These are phyloP conservation scores for Schizaphis graminum DNA, from an alignment of 2,888 invertebrate species.

Conservation along the genomic window DNA sequence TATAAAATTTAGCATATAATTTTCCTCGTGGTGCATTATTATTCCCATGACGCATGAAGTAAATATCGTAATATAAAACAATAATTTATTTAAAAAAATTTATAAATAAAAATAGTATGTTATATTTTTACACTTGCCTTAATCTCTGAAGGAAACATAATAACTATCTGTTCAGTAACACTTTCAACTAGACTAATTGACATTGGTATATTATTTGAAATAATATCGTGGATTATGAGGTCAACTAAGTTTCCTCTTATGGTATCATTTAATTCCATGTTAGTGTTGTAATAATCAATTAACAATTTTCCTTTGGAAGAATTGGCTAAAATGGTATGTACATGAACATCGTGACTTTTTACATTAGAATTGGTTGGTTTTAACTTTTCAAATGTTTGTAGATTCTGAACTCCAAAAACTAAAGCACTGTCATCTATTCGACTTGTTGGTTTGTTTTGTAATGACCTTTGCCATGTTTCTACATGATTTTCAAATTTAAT, in stretches of 20 bases:
- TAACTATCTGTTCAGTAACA: neutral
- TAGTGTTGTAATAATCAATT: neutral
- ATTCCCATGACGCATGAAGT: neutral
- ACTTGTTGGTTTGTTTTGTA: too few species aligned
- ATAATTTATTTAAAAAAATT: neutral
- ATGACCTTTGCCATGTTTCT: neutral
- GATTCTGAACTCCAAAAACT: neutral
- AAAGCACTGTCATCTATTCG: neutral
- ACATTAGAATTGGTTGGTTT: too few species aligned
- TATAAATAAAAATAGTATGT: neutral
- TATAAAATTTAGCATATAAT: slow-evolving; percentile 25
- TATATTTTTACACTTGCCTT: slow-evolving; percentile 11
- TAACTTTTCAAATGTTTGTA: too few species aligned
- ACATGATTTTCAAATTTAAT: neutral
- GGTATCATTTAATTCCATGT: neutral
- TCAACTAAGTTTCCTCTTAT: slow-evolving; percentile 17
- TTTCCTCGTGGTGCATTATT: neutral
- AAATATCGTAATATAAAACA: neutral
- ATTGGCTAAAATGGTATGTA: neutral
- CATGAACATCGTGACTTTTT: neutral
- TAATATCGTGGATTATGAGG: neutral
- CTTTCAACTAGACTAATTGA: slow-evolving; percentile 3
- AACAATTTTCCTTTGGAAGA: neutral
- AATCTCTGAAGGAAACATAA: slow-evolving; percentile 18
- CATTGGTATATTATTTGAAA: neutral